phyloP scores from a whole-genome alignment of 1,140 invertebrate species.

The Lerema accius region DNA sequence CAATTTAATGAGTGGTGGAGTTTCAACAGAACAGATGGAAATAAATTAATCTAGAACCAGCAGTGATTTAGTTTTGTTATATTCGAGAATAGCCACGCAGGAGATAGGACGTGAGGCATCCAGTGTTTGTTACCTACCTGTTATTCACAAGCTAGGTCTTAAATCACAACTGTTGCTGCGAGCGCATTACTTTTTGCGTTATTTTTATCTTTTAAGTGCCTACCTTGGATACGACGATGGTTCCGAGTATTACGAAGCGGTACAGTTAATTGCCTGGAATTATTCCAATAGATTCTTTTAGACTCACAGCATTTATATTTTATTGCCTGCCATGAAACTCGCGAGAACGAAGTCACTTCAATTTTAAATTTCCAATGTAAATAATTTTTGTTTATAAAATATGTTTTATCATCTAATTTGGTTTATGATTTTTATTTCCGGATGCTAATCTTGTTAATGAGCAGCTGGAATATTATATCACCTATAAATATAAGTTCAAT shows the following conservation, averaged over 20 bases:
- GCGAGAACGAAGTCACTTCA: not conserved
- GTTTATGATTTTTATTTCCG: not conserved
- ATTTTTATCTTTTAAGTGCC: not conserved
- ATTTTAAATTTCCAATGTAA: constrained; percentile 8
- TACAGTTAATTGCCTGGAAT: constrained; percentile 47
- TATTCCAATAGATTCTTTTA: constrained; percentile 59
- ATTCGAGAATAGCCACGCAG: not conserved
- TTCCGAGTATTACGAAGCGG: not conserved
- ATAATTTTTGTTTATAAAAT: constrained; percentile 12
- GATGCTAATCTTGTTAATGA: not conserved
- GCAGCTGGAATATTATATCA: not conserved
- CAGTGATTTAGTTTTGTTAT: not conserved
- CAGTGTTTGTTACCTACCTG: too few species aligned
- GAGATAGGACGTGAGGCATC: too few species aligned
- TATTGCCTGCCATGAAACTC: constrained; percentile 22
- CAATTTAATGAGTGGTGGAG: too few species aligned
- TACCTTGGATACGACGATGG: not conserved
- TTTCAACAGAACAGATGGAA: too few species aligned
- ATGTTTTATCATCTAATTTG: not conserved
- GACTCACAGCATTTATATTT: constrained; percentile 45
- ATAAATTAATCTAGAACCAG: too few species aligned
- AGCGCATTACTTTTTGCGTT: not conserved
- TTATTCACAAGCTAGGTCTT: too few species aligned
- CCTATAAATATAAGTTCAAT: too few species aligned
- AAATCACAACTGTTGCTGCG: not conserved